phyloP scores from a whole-genome alignment of 1,140 invertebrate species.

The Heliconius nattereri region DNA sequence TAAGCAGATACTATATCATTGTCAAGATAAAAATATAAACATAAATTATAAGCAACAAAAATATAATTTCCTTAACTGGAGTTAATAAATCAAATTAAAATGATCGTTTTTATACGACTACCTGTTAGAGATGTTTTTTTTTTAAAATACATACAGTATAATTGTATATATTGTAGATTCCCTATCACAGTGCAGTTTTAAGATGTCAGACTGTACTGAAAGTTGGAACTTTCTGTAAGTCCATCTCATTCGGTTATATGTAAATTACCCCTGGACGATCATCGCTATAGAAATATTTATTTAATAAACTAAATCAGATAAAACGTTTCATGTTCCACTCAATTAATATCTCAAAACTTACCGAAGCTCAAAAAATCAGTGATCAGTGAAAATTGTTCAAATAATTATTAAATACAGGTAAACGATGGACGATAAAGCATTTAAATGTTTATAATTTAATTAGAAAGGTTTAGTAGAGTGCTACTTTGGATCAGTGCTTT shows the following conservation, averaged over 20 bases:
- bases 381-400: constrained; percentile 44
- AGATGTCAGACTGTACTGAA: too few relatives aligned
- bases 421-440: constrained; percentile 37
- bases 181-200: too few relatives aligned
- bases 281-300: neutral
- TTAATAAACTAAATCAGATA: neutral
- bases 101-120: too few relatives aligned
- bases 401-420: constrained; percentile 44
- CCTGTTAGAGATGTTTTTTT: too few relatives aligned
- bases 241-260: too few relatives aligned
- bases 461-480: constrained; percentile 45
- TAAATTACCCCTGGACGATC: neutral
- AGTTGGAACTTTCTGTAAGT: too few relatives aligned
- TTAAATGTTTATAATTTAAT: constrained; percentile 60
- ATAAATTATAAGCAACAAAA: neutral
- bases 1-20: too few relatives aligned
- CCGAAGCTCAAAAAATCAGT: constrained; percentile 18
- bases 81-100: too few relatives aligned
- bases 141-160: too few relatives aligned
- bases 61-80: too few relatives aligned
- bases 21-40: too few relatives aligned
- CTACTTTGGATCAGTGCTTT: constrained; percentile 23
- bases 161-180: too few relatives aligned
- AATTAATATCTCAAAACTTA: constrained; percentile 8
- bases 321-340: neutral